Evolutionary conservation across 2,113 vertebrate species (phyloP).

Genomic region (Hypocryptadius cinnamomeus): DNA sequence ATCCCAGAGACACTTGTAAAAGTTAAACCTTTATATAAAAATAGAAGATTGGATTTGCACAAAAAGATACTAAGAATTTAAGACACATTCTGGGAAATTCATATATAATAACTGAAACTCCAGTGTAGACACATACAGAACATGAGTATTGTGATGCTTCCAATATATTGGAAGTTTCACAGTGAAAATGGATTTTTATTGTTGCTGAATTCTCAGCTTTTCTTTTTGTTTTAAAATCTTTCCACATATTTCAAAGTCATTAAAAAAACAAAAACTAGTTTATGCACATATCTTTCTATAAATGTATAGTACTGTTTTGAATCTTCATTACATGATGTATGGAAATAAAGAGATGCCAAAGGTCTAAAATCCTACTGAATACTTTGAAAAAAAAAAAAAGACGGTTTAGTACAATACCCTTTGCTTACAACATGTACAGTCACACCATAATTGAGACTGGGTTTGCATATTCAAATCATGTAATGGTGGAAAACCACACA

Average conservation of each 20-base stretch:
- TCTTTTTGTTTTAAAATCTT: not conserved
- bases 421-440: not conserved
- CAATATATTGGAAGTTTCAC: not conserved
- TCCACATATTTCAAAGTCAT: not conserved
- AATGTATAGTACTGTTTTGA: not conserved
- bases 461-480: not conserved
- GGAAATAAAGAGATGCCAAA: not conserved
- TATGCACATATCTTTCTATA: not conserved
- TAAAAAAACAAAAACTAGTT: not conserved
- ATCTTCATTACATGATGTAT: not conserved
- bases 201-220: not conserved
- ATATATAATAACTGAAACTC: not conserved
- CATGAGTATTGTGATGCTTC: not conserved
- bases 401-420: not conserved
- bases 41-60: slow-evolving; percentile 39
- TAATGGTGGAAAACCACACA: not conserved
- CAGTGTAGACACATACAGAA: not conserved
- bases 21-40: slow-evolving; percentile 44
- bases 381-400: not conserved
- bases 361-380: not conserved
- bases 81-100: slow-evolving; percentile 6
- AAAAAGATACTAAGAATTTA: not conserved
- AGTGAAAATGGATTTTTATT: not conserved
- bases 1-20: slow-evolving; percentile 10
- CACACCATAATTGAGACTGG: not conserved